Conservation (phyloP, 1,140 invertebrate species). For the Macrosteles quadrilineatus region DNA sequence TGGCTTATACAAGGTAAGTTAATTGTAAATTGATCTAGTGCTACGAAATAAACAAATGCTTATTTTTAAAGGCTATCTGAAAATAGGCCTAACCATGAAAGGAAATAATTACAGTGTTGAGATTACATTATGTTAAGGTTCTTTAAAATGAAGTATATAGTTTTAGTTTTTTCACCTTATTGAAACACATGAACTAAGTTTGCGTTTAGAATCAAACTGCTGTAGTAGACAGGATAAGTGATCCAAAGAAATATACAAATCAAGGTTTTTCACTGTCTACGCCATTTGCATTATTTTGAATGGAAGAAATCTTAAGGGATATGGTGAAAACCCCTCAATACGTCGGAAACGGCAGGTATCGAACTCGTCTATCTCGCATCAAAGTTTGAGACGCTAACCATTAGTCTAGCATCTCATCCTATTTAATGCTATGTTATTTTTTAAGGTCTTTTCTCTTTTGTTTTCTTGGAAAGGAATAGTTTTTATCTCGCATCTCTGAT, state of each 20-base stretch:
- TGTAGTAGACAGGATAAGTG: too few relatives aligned
- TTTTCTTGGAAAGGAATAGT: background rate
- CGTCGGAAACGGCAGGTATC: background rate
- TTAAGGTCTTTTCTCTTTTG: background rate
- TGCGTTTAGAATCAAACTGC: too few relatives aligned
- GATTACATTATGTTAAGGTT: background rate
- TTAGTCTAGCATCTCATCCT: too few relatives aligned
- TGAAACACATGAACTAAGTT: background rate
- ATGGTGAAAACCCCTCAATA: background rate
- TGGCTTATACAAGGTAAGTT: background rate
- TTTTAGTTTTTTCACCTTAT: background rate
- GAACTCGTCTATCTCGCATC: too few relatives aligned
- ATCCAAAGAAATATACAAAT: too few relatives aligned
- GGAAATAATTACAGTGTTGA: background rate
- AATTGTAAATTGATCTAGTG: background rate
- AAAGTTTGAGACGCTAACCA: too few relatives aligned
- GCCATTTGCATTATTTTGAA: too few relatives aligned
- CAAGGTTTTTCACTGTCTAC: too few relatives aligned
- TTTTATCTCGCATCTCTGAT: background rate
- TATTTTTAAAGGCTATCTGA: background rate
- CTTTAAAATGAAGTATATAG: background rate
- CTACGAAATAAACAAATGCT: too few relatives aligned
- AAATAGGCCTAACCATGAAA: background rate
- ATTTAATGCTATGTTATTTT: background rate
- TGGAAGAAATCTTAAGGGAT: background rate